A percentile compares a stretch with the other conserved stretches of the same genome.
Evolutionary conservation across 2,113 vertebrate species (phyloP).

Genomic region (Gallinago paraguaiae): DNA sequence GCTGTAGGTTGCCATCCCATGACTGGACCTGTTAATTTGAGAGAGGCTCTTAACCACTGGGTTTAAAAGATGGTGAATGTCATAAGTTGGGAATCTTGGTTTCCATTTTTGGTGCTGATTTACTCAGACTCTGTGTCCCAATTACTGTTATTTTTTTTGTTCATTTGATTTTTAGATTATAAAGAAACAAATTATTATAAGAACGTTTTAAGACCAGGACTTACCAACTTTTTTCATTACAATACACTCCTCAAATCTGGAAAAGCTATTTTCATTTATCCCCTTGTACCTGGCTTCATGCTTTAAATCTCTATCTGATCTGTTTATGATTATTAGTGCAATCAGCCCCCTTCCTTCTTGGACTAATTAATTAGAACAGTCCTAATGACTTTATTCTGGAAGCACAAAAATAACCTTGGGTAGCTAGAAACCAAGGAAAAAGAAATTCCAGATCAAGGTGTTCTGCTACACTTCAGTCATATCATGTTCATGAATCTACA

Average conservation of each 20-base stretch:
- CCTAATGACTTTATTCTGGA: background rate
- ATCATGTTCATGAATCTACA: background rate
- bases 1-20: background rate
- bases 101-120: background rate
- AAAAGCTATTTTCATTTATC: background rate
- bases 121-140: background rate
- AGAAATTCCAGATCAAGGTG: background rate
- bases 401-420: background rate
- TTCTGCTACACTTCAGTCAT: background rate
- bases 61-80: background rate
- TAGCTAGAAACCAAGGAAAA: background rate
- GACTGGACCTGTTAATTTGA: background rate
- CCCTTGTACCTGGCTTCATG: background rate
- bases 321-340: background rate
- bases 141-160: background rate
- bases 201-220: background rate
- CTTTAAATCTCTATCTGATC: background rate
- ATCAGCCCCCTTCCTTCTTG: background rate
- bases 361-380: constrained; percentile 17
- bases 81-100: background rate
- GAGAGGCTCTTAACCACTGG: background rate
- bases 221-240: background rate
- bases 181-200: background rate
- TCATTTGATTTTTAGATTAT: background rate
- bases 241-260: background rate